Evolutionary conservation across 1,140 invertebrate species (phyloP).

Genomic region (Eurosta solidaginis): DNA sequence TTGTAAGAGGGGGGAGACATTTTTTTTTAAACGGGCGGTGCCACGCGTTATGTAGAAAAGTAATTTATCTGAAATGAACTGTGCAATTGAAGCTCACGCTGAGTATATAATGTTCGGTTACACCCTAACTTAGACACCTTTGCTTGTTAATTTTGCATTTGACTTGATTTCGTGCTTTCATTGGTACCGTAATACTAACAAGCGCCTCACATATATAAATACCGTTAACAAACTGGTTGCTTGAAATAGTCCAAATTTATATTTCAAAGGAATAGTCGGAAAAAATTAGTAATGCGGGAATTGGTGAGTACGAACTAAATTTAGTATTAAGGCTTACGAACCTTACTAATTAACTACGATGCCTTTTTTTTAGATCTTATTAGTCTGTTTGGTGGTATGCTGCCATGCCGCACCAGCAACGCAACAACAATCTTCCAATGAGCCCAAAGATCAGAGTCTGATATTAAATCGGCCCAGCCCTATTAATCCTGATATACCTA

Average conservation of each 20-base stretch:
- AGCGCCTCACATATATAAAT: constrained; percentile 18
- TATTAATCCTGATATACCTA: constrained; percentile 31
- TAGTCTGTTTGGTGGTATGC: constrained; percentile 3
- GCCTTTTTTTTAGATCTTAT: constrained; percentile 25
- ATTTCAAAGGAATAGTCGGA: neutral
- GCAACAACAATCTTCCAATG: neutral
- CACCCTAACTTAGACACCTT: too few relatives aligned
- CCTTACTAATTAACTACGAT: neutral
- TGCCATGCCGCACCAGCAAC: constrained; percentile 4
- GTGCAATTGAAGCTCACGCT: too few relatives aligned
- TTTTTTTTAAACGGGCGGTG: too few relatives aligned
- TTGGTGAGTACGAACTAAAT: neutral
- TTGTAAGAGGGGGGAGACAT: too few relatives aligned
- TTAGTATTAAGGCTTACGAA: neutral
- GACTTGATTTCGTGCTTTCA: too few relatives aligned
- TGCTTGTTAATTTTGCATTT: too few relatives aligned
- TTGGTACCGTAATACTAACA: too few relatives aligned
- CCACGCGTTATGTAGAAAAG: too few relatives aligned
- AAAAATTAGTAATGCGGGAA: neutral
- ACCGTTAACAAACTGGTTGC: neutral
- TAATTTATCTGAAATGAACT: too few relatives aligned
- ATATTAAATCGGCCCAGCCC: constrained; percentile 29
- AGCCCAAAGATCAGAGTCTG: constrained; percentile 19
- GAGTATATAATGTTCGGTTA: too few relatives aligned
- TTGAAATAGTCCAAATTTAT: neutral